Conservation (phyloP, 2,888 invertebrate species). For the Tanytarsus gracilentus region DNA sequence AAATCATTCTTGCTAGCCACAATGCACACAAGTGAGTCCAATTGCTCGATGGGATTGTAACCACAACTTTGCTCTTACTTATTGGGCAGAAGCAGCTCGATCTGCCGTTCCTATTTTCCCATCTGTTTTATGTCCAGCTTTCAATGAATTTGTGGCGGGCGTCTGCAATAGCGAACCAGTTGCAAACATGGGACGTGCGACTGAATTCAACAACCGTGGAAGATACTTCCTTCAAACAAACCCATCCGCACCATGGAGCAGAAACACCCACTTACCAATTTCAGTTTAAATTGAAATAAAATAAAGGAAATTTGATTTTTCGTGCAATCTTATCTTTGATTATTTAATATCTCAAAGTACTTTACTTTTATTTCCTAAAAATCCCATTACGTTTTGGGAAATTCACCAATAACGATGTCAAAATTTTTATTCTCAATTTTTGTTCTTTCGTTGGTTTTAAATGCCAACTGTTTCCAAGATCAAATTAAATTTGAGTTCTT, state of each 20-base stretch:
- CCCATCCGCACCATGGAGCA: background rate
- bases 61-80: background rate
- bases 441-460: background rate
- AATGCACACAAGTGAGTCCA: background rate
- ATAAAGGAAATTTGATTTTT: too few species aligned
- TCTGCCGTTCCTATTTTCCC: background rate
- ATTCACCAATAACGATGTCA: too few species aligned
- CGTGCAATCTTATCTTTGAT: too few species aligned
- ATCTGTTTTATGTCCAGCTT: background rate
- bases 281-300: too few species aligned
- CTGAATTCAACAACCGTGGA: background rate
- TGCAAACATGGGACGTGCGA: background rate
- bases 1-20: too few species aligned
- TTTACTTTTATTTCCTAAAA: too few species aligned
- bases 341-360: too few species aligned
- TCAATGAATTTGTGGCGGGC: background rate
- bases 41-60: background rate
- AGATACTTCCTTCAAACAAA: background rate
- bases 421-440: background rate
- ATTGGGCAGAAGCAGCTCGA: slow-evolving; percentile 14
- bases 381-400: too few species aligned
- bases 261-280: too few species aligned
- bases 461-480: background rate
- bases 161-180: background rate
- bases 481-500: background rate